Evolutionary conservation across 2,113 vertebrate species (phyloP).

Genomic region (Phyllostomus hastatus): DNA sequence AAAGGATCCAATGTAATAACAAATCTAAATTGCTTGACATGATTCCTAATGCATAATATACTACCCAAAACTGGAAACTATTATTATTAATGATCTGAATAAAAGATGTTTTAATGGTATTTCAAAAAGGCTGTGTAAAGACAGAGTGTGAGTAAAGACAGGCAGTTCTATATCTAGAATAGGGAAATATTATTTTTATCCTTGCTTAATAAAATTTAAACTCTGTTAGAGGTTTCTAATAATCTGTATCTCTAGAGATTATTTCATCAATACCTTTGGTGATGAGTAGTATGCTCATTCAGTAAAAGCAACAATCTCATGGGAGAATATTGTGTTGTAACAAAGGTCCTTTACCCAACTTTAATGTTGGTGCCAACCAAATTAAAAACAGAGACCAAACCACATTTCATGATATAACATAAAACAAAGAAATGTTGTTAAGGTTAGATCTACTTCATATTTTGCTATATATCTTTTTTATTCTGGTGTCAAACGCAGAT

Average conservation of each 20-base stretch:
- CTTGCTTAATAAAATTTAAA: not conserved
- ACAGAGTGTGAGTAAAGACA: not conserved
- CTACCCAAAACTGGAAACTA: not conserved
- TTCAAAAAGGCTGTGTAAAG: not conserved
- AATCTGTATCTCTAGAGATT: not conserved
- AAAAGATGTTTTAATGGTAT: not conserved
- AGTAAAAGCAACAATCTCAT: not conserved
- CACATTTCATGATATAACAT: not conserved
- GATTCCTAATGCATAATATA: not conserved
- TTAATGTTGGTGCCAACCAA: not conserved
- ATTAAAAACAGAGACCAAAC: not conserved
- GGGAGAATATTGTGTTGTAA: not conserved
- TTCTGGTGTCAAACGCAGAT: not conserved
- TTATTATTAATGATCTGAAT: not conserved
- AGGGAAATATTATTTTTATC: not conserved
- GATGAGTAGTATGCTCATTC: not conserved
- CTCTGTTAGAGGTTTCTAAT: not conserved
- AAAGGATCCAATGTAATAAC: not conserved
- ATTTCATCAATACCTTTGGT: not conserved
- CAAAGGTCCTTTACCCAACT: not conserved
- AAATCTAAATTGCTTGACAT: not conserved
- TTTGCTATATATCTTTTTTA: not conserved
- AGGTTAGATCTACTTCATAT: not conserved
- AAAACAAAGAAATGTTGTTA: not conserved
- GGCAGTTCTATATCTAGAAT: not conserved